Evolutionary conservation across 2,113 vertebrate genomes (phyloP).

Genomic region (Sceloporus tristichus): DNA sequence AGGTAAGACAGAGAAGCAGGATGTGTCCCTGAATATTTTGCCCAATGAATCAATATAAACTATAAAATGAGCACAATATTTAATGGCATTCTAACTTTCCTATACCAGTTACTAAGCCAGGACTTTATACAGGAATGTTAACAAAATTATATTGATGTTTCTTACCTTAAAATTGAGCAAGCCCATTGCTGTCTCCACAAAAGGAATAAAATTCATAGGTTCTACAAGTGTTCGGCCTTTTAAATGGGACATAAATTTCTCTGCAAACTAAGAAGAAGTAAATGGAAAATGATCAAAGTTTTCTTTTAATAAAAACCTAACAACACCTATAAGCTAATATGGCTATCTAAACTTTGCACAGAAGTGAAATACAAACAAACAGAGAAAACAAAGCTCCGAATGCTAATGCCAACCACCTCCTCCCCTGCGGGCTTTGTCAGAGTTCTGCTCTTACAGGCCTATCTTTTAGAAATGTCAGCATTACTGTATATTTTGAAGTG

Average conservation of each 20-base stretch:
- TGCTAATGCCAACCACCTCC: slow-evolving; percentile 39
- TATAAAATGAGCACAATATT: background rate
- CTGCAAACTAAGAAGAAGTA: slow-evolving; percentile 90
- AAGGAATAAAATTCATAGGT: slow-evolving; percentile 95
- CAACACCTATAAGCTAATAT: slow-evolving; percentile 10
- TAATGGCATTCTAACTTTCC: background rate
- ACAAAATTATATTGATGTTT: slow-evolving; percentile 48
- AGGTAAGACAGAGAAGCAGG: slow-evolving; percentile 16
- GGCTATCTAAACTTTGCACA: slow-evolving; percentile 62
- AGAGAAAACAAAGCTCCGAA: slow-evolving; percentile 14
- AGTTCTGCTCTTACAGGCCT: slow-evolving; percentile 52
- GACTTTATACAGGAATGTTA: slow-evolving; percentile 57
- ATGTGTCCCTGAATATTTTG: slow-evolving; percentile 33
- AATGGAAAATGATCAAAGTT: slow-evolving; percentile 19
- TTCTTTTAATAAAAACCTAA: background rate
- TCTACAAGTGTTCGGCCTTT: slow-evolving; percentile 90
- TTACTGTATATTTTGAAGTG: slow-evolving; percentile 61
- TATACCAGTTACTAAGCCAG: background rate
- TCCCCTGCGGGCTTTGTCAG: slow-evolving; percentile 29
- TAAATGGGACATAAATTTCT: slow-evolving; percentile 90
- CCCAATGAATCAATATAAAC: slow-evolving; percentile 22
- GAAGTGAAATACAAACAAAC: slow-evolving; percentile 41
- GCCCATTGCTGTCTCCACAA: slow-evolving; percentile 97
- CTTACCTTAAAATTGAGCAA: slow-evolving; percentile 99
- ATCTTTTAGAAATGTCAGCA: slow-evolving; percentile 40